Conservation (phyloP, 2,888 invertebrate genomes). For the Philonicus albiceps region DNA sequence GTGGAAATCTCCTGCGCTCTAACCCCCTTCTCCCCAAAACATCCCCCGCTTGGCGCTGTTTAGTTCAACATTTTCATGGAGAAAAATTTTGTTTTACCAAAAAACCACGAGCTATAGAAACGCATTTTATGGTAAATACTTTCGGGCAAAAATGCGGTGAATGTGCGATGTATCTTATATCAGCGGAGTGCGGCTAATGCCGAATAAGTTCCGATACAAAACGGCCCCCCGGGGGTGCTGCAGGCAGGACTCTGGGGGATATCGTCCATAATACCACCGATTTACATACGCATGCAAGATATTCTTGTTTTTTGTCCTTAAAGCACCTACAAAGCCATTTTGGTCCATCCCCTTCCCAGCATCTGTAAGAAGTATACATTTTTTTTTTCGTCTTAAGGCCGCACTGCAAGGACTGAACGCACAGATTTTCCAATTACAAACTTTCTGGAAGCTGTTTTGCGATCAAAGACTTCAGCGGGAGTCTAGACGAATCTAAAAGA, state of each 20-base stretch:
- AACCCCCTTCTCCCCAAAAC: background rate
- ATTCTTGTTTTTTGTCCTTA: background rate
- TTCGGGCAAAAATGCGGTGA: background rate
- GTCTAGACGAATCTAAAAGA: background rate
- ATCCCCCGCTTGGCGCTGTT: background rate
- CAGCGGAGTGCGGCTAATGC: background rate
- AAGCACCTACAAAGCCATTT: background rate
- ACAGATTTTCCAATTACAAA: background rate
- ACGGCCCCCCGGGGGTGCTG: background rate
- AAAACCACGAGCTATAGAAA: background rate
- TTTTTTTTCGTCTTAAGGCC: background rate
- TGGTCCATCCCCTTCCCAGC: background rate
- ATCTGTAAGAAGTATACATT: background rate
- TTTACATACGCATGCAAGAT: slow-evolving; percentile 5
- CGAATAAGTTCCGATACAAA: slow-evolving; percentile 22
- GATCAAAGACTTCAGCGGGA: background rate
- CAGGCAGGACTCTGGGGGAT: background rate
- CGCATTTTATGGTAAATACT: slow-evolving; percentile 28
- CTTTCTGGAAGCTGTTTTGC: background rate
- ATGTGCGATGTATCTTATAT: background rate
- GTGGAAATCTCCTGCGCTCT: background rate
- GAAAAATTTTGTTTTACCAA: slow-evolving; percentile 13
- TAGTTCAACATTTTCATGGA: background rate
- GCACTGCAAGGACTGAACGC: background rate
- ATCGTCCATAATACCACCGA: background rate